Evolutionary conservation across 1,140 invertebrate species (phyloP), one percentile per base, ranked within the genome.

Genomic region (Mesaphorura yosii): DNA sequence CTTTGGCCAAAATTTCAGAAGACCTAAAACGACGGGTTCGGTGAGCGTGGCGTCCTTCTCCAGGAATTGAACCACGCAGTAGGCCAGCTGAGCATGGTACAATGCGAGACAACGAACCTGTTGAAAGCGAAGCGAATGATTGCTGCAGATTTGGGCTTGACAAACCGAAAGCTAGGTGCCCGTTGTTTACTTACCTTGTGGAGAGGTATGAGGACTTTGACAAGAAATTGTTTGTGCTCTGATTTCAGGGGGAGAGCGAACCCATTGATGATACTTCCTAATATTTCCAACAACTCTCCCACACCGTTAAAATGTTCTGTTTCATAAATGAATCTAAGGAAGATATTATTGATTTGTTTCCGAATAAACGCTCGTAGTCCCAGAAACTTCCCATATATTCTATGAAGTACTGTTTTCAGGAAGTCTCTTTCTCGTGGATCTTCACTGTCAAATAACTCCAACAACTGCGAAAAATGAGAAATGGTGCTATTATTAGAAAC

Each of bases 341-440:
- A 98, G 73, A 98, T 97, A 76, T 98, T 97, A 74, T 98, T 98
- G 67, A 99, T 98, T 78, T 98, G 94, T 84, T 98, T 98, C 69
- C 95, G 83, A 74, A 98, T 98, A 73, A 96, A 98, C 67, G 94
- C 92, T 72, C 95, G 79, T 65, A 98, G 79, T 51, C 91, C 91
- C 66, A 98, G 79, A 74, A 99, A 98, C 78, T 98, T 98, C 57
- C 95, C 95, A 76, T 99, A 99, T 72, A 98, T 97, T 74, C 95
- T 83, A 77, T 99, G 95, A 67, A 98, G 78, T 60, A 95, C 91
- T 59, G 95, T 98, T 77, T 99, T 99, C 58, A 98, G 78, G 72
- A 98, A 98, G 76, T 99, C 95, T 66, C 95, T 79, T 76, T 99
- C 95, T 51, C 95, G 79, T 38, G 94, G 95, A 73, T 98, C 95